Evolutionary conservation across 2,797 vertebrate genomes (phyloP), one percentile per base, ranked within the genome.

Genomic region (Acanthurus leucopareius): DNA sequence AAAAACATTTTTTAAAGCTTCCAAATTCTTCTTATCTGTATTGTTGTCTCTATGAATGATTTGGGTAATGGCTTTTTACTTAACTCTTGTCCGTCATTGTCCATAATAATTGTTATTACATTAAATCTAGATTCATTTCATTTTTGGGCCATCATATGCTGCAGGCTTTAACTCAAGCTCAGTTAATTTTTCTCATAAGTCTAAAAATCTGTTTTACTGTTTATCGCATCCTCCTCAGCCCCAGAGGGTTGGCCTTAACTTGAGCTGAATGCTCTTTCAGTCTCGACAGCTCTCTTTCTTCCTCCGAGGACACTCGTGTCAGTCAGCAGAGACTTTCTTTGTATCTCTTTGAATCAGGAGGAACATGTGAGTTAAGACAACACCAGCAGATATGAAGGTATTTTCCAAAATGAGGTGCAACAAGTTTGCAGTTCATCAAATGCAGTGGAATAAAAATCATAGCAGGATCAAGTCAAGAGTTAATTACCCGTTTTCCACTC

Each of bases 211-310:
- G 13, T 70, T 67, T 17, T 10, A 40, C 10, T 1, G 2, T 66
- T 45, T 45, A 53, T 14, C 25, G 64, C 59, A 80, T 53, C 47
- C 19, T 32, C 60, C 61, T 45, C 40, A 38, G 35, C 49, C 7
- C 32, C 32, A 35, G 32, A 35, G 32, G 32, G 5, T 7, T 35
- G 32, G 32, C 32, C 32, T 73, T 19, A 58, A n/a, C 56, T 28
- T 52, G 32, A 77, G 35, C 65, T 32, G 52, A 71, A 10, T 49
- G 19, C 66, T 63, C 16, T 15, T 49, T 66, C 61, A 40, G 14
- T 54, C 47, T 64, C 3, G 16, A 48, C 70, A 59, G 59, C 28
- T 78, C 69, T 65, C 70, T 66, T 47, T 81, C 5, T 47, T 17
- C 16, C 16, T 32, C 54, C 47, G 60, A 69, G 54, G 79, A 68